Evolutionary conservation across 2,888 invertebrate species (phyloP).

Genomic region (Disparrhopalites patrizii): DNA sequence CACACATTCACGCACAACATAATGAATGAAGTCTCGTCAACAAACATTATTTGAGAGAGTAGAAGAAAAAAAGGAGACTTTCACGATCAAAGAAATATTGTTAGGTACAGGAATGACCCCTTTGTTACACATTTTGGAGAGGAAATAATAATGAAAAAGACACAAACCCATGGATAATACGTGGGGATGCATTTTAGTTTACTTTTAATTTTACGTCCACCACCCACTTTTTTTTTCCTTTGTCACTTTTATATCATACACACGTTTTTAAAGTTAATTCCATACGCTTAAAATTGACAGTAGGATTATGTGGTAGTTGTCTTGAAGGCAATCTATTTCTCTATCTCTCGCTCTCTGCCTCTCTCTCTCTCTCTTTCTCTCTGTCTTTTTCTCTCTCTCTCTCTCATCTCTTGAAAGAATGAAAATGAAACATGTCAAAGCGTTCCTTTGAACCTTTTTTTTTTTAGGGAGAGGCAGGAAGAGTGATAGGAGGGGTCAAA

Average conservation of each 20-base stretch:
- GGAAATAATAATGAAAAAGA: neutral
- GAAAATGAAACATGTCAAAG: constrained; percentile 11
- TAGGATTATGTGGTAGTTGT: neutral
- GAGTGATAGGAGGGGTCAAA: constrained; percentile 17
- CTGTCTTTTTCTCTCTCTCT: neutral
- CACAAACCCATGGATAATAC: too few species aligned
- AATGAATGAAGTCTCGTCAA: too few species aligned
- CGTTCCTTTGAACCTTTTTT: too few species aligned
- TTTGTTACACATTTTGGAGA: neutral
- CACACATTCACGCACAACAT: too few species aligned
- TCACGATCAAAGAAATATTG: too few species aligned
- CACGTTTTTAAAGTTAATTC: too few species aligned
- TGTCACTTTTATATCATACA: too few species aligned
- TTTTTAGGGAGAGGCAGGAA: constrained; percentile 26
- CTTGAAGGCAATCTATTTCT: neutral
- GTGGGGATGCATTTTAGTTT: neutral
- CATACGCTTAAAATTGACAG: too few species aligned
- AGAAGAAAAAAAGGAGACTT: too few species aligned
- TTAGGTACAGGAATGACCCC: too few species aligned
- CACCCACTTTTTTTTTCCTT: neutral
- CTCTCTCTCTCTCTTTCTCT: neutral
- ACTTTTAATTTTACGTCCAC: neutral
- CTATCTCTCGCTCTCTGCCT: too few species aligned
- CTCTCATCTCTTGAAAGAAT: neutral
- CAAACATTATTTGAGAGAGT: too few species aligned